phyloP scores from a whole-genome alignment of 2,797 vertebrate species.

The Esox masquinongy region DNA sequence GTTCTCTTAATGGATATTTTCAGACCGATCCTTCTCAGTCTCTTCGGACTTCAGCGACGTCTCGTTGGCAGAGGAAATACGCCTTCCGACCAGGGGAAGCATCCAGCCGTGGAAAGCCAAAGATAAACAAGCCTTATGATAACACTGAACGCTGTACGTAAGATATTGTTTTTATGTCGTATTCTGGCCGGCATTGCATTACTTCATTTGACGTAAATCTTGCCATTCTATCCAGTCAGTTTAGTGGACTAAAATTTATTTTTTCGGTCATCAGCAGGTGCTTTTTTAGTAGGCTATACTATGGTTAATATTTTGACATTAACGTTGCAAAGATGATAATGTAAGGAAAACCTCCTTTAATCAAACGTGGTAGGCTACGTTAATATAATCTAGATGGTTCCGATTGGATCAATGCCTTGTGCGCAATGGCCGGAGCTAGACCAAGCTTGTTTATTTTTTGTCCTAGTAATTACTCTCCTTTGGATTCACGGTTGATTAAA shows the following conservation, averaged over 20 bases:
- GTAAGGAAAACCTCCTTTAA: neutral
- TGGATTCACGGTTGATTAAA: neutral
- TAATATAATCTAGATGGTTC: neutral
- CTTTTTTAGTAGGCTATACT: neutral
- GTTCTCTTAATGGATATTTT: slow-evolving; percentile 65
- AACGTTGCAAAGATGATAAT: neutral
- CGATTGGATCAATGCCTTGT: neutral
- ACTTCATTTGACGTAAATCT: neutral
- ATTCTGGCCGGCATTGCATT: neutral
- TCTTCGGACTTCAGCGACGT: slow-evolving; percentile 57
- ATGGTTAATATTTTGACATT: neutral
- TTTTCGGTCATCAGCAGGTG: slow-evolving; percentile 7
- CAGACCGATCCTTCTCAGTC: slow-evolving; percentile 50
- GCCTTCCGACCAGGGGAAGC: slow-evolving; percentile 66
- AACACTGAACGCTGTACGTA: slow-evolving; percentile 70
- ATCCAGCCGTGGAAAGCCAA: slow-evolving; percentile 71
- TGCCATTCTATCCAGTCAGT: neutral
- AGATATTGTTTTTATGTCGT: slow-evolving; percentile 36
- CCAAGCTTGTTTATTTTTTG: neutral
- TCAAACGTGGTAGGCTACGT: neutral
- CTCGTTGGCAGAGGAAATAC: slow-evolving; percentile 64
- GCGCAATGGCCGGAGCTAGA: neutral
- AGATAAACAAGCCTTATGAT: slow-evolving; percentile 78
- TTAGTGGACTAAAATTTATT: neutral
- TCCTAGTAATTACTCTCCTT: neutral